Conservation (phyloP, 1,140 invertebrate species). For the Brachionus plicatilis region DNA sequence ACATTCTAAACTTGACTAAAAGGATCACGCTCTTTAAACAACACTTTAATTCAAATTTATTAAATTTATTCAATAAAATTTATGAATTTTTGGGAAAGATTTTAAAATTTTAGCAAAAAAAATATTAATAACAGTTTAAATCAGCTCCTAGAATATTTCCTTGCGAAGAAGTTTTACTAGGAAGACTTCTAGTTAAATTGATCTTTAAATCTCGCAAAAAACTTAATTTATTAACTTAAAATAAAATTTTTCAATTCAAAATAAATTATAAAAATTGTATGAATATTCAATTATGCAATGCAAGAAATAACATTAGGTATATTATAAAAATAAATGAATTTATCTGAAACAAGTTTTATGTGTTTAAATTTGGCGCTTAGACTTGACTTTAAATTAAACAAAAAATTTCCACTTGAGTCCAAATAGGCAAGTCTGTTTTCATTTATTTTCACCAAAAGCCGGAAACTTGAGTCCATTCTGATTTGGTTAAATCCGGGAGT, state of each 20-base stretch:
- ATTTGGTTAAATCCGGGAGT: not conserved
- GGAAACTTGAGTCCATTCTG: not conserved
- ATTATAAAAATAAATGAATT: conserved; percentile 4
- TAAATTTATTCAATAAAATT: not conserved
- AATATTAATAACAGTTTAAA: no score
- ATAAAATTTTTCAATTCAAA: not conserved
- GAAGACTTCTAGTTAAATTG: no score
- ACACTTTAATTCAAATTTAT: not conserved
- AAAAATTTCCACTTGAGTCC: not conserved
- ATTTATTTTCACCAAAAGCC: not conserved
- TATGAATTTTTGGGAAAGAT: not conserved
- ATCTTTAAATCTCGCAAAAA: no score
- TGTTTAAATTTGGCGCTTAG: not conserved
- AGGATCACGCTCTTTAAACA: not conserved
- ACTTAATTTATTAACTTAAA: not conserved
- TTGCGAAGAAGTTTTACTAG: no score
- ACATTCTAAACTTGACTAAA: not conserved
- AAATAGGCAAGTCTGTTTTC: not conserved
- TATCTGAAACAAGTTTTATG: not conserved
- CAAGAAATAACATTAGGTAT: not conserved
- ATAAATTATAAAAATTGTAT: not conserved
- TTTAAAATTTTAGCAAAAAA: not conserved
- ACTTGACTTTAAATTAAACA: not conserved
- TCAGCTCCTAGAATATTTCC: no score
- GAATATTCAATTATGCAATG: not conserved